Evolutionary conservation across 2,113 vertebrate genomes (phyloP), one percentile per base, ranked within the genome.

Genomic region (Hiodon tergisus): DNA sequence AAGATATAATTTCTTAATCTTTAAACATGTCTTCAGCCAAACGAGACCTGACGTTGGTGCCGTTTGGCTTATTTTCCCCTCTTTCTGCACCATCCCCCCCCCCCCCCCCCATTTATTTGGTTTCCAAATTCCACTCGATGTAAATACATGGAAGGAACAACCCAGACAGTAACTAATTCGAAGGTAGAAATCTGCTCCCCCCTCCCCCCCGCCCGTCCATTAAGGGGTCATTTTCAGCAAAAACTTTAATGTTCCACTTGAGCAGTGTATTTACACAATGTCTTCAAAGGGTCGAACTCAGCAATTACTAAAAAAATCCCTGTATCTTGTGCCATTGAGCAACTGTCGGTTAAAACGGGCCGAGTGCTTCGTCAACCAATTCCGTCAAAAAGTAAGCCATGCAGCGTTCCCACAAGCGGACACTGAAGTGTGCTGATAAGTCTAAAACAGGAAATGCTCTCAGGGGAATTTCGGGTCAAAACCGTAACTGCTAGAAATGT

Each of bases 1-100:
- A 85, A 86, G 81, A 89, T 87, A 80, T 82, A 80, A 90, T 86
- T 83, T 89, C 80, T 74, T 77, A 82, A 81, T 88, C 84, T 82
- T 78, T 7, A 74, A 78, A 80, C 77, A 77, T 76, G 81, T 86
- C 81, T 82, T 73, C 81, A 77, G 83, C 81, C 79, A 75, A 80
- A 85, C 82, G 73, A 79, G 61, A 76, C 13, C n/a, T 31, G 80
- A 74, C 74, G 70, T 72, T 74, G 77, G 71, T 75, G 72, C 73
- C n/a, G 55, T n/a, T 63, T 8, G 48, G 5, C 70, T 55, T 63
- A 48, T 46, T 51, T 31, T 53, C n/a, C 14, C 31, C 6, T 61
- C 54, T 72, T 31, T 69, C 67, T 69, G 31, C 53, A 31, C 53
- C 7, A 31, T 31, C n/a, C n/a, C n/a, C 10, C 51, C 48, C 13